Evolutionary conservation across 1,140 invertebrate genomes (phyloP), one percentile per base, ranked within the genome.

Genomic region (Drosophila cardini): DNA sequence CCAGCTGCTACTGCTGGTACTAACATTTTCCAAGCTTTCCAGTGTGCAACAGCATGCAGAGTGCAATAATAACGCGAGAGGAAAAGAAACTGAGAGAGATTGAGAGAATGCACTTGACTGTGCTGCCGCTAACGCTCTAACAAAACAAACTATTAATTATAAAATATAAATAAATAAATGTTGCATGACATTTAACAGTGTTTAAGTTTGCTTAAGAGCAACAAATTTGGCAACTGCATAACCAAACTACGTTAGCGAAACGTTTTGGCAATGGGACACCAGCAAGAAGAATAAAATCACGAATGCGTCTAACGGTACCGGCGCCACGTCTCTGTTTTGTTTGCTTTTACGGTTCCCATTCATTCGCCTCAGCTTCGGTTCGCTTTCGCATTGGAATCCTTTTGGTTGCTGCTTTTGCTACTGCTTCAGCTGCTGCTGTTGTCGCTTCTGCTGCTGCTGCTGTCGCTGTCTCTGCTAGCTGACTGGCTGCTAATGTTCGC

Each of bases 331-430:
- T 74, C 56, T 70, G 72, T 70, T 70, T 70, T 74, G 52, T 74
- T 74, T 74, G 72, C 72, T 74, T 70, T 68, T 42, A 34, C 13
- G 34, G 50, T 57, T 21, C n/a, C 18, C 57, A 50, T 36, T 55
- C 50, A 50, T 32, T 53, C 52, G 61, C 61, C 15, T 40, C 2
- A 52, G 43, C 60, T 56, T 56, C 50, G 26, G 26, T 61, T 62
- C 67, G 67, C 42, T 11, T 63, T 58, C 72, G 58, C 58, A 70
- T 70, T 74, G 72, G 50, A 74, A 74, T 57, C 56, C 72, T 62
- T 26, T 74, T 61, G 70, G 53, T 45, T 50, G 56, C 34, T 48
- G 52, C 52, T 45, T 32, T 42, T 34, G 16, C 48, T 32, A 15
- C 15, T 15, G n/a, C 2, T n/a, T 21, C 26, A 42, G 45, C 53